phyloP scores from a whole-genome alignment of 2,888 invertebrate genomes.

The Standfussiana lucernea region DNA sequence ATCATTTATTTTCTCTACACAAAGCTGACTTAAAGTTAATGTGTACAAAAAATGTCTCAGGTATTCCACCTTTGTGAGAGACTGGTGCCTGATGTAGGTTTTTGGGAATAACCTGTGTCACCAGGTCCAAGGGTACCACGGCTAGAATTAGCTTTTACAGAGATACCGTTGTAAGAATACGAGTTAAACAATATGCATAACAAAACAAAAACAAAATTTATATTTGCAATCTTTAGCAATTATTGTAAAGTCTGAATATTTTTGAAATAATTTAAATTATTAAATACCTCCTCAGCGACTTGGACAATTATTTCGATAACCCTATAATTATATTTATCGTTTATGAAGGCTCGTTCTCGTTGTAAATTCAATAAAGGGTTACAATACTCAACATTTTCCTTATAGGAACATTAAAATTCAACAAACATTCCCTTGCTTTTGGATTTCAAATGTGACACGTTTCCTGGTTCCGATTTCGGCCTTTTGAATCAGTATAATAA shows the following conservation, averaged over 20 bases:
- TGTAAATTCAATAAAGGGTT: slow-evolving; percentile 42
- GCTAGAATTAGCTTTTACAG: too few species aligned
- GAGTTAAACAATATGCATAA: too few species aligned
- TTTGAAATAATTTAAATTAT: neutral
- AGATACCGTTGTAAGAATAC: too few species aligned
- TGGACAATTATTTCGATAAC: slow-evolving; percentile 12
- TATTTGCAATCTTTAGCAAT: neutral
- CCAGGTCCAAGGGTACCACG: too few species aligned
- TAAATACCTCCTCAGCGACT: neutral
- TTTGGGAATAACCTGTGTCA: too few species aligned
- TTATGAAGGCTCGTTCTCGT: neutral
- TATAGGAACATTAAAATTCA: slow-evolving; percentile 41
- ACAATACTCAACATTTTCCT: slow-evolving; percentile 31
- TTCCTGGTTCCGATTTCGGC: slow-evolving; percentile 6
- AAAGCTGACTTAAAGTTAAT: too few species aligned
- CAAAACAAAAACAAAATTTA: neutral
- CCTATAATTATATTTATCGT: slow-evolving; percentile 38
- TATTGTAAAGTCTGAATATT: neutral
- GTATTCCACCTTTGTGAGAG: too few species aligned
- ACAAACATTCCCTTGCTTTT: slow-evolving; percentile 22
- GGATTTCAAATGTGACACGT: slow-evolving; percentile 32
- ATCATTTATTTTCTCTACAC: too few species aligned
- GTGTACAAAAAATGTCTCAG: too few species aligned
- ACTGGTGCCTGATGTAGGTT: too few species aligned
- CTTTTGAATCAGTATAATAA: slow-evolving; percentile 27